Evolutionary conservation across 2,888 invertebrate species (phyloP).

Genomic region (Polydrusus pterygomalis): DNA sequence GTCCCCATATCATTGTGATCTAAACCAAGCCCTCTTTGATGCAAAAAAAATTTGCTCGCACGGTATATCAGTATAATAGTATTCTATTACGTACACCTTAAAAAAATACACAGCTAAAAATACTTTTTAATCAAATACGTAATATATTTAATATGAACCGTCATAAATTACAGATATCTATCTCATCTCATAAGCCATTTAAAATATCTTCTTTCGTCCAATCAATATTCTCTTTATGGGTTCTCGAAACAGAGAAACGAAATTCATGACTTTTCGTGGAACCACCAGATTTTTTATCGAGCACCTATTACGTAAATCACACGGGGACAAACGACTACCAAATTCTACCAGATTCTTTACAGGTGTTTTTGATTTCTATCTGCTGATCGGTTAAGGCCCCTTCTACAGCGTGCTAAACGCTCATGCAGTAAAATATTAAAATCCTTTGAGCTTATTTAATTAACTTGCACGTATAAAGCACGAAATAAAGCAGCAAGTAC

Average conservation of each 20-base stretch:
- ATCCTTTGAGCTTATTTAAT: too few relatives aligned
- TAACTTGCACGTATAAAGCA: too few relatives aligned
- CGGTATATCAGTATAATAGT: too few relatives aligned
- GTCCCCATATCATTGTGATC: too few relatives aligned
- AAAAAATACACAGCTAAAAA: neutral
- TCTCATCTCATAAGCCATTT: slow-evolving; percentile 50
- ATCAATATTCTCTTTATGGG: slow-evolving; percentile 57
- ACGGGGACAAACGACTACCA: slow-evolving; percentile 56
- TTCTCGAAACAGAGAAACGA: slow-evolving; percentile 54
- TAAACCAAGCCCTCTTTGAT: too few relatives aligned
- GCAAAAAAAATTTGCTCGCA: too few relatives aligned
- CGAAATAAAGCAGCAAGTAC: too few relatives aligned
- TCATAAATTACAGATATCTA: slow-evolving; percentile 50
- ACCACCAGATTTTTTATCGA: slow-evolving; percentile 46
- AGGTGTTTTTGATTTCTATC: slow-evolving; percentile 56
- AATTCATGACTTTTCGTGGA: slow-evolving; percentile 53
- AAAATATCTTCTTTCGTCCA: slow-evolving; percentile 57
- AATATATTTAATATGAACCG: slow-evolving; percentile 38
- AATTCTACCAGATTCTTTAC: slow-evolving; percentile 56
- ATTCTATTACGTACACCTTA: neutral
- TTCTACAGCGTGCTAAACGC: neutral
- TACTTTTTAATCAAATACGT: slow-evolving; percentile 3
- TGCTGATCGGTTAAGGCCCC: slow-evolving; percentile 19
- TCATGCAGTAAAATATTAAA: too few relatives aligned
- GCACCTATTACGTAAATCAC: slow-evolving; percentile 55